phyloP scores from a whole-genome alignment of 2,113 vertebrate species.

The Nothobranchius kuhntae region DNA sequence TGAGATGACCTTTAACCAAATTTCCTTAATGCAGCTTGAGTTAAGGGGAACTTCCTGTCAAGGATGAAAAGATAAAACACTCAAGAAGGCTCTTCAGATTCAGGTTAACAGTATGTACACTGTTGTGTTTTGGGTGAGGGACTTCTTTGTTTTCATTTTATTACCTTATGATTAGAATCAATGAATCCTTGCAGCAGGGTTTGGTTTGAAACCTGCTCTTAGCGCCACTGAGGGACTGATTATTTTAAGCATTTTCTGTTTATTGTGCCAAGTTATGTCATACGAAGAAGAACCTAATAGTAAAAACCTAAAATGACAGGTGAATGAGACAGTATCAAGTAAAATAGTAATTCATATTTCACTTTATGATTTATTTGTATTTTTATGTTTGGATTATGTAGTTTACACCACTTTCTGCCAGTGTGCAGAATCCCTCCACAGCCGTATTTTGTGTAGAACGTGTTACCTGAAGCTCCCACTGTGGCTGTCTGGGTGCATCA shows the following conservation, averaged over 20 bases:
- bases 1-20: background rate
- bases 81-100: background rate
- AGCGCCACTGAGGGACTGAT: too few relatives aligned
- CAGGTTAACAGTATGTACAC: background rate
- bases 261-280: too few relatives aligned
- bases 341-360: too few relatives aligned
- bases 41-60: background rate
- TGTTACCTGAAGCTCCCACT: constrained; percentile 29
- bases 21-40: background rate
- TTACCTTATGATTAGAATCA: too few relatives aligned
- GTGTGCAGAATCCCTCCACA: constrained; percentile 16
- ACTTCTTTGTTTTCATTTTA: too few relatives aligned
- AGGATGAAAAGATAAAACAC: background rate
- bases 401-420: background rate
- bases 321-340: too few relatives aligned
- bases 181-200: too few relatives aligned
- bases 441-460: constrained; percentile 36
- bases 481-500: constrained; percentile 50
- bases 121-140: too few relatives aligned
- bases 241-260: too few relatives aligned
- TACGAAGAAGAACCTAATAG: too few relatives aligned
- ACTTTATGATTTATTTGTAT: background rate
- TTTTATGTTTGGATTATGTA: background rate
- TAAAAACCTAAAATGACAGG: too few relatives aligned
- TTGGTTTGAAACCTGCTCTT: too few relatives aligned